Base-by-base conservation (phyloP, 2,888 invertebrate genomes). In the Scelioninae gen. 1 region DNA sequence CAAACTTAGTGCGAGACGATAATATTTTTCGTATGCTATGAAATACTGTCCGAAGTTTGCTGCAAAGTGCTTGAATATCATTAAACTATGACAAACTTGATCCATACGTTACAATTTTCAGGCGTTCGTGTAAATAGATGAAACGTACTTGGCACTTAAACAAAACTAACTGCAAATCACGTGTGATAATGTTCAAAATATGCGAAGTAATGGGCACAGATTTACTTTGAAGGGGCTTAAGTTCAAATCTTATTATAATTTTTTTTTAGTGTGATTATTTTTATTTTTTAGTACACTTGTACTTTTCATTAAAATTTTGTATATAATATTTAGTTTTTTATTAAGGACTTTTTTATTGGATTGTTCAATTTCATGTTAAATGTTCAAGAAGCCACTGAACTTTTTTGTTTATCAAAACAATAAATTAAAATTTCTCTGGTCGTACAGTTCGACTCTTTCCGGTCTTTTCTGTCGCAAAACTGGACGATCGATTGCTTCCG, bases 1-100 rank as follows among this genome's bases (percentile, higher is more conserved):
- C n/a, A n/a, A n/a, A n/a, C n/a, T n/a, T n/a, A n/a, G n/a, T n/a
- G n/a, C n/a, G n/a, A n/a, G n/a, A n/a, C n/a, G n/a, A n/a, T n/a
- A n/a, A n/a, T n/a, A n/a, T n/a, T n/a, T 65, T 23, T 15, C 49
- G 49, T 3, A 9, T 32, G 13, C 13, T 8, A 31, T 45, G 45
- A 45, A 29, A 31, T 45, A 45, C 11, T 23, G 40, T n/a, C 10
- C 32, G 32, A 62, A 47, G 15, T 47, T 62, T n/a, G n/a, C n/a
- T n/a, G n/a, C n/a, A 13, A 49, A 62, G 9, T 9, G 38, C 23
- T n/a, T 8, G 63, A 65, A 65, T 65, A 34, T 34, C 49, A 51
- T 65, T 65, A 38, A 65, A 65, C 63, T 65, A 31, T 65, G 63
- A 11, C 49, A 65, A 65, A 65, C 32, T 51, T 49, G 62, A 47